phyloP scores from a whole-genome alignment of 30 jellyfish, hydroid and myxozoan genomes.

The Calvadosia cruxmelitensis region DNA sequence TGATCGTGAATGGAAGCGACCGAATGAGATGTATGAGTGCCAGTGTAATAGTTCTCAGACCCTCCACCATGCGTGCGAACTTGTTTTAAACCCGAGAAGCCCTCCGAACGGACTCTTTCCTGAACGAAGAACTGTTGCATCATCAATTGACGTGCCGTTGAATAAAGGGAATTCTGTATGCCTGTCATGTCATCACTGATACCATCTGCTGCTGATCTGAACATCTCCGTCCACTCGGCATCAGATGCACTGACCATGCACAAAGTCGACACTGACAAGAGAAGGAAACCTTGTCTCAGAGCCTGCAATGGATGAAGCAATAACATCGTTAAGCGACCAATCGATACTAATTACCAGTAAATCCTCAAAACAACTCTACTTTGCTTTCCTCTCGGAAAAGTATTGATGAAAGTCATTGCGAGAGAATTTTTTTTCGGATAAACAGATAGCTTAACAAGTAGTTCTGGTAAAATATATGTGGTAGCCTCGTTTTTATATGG shows the following conservation, averaged over 20 bases:
- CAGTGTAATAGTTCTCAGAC: slow-evolving; percentile 10
- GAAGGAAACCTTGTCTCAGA: no score
- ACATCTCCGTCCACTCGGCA: background rate
- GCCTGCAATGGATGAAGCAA: no score
- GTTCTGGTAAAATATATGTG: no score
- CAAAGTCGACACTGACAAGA: background rate
- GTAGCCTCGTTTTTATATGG: no score
- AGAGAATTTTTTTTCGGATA: no score
- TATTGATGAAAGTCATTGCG: no score
- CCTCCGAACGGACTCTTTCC: slow-evolving; percentile 76
- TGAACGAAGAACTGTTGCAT: slow-evolving; percentile 75
- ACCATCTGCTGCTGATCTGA: background rate
- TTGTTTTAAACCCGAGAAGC: slow-evolving; percentile 42
- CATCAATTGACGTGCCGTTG: slow-evolving; percentile 53
- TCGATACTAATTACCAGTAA: no score
- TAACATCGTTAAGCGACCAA: no score
- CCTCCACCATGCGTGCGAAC: slow-evolving; percentile 2
- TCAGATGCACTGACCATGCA: background rate
- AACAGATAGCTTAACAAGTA: no score
- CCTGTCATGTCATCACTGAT: background rate
- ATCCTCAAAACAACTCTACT: no score
- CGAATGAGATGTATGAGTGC: slow-evolving; percentile 27
- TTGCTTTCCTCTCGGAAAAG: no score
- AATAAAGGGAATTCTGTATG: background rate
- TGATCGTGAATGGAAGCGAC: slow-evolving; percentile 40